phyloP scores from a whole-genome alignment of 2,113 vertebrate genomes.

The Dicrurus megarhynchus region DNA sequence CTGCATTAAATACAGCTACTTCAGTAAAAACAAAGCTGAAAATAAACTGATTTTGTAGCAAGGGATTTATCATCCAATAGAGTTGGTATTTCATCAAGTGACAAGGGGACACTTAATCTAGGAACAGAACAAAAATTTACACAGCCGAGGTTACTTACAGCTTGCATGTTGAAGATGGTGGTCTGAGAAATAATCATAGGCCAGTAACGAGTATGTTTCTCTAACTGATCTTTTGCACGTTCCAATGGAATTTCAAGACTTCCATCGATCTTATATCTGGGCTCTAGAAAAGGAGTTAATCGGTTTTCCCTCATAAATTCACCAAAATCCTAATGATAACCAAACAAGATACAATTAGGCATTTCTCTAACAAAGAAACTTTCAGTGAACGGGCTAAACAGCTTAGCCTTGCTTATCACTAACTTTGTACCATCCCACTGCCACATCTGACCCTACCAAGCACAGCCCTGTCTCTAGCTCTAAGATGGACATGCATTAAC shows the following conservation, averaged over 20 bases:
- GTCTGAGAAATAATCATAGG: constrained; percentile 99
- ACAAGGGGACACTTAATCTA: not conserved
- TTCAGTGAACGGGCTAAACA: constrained; percentile 44
- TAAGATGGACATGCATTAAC: not conserved
- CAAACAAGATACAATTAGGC: constrained; percentile 78
- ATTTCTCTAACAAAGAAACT: constrained; percentile 50
- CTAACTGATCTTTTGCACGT: constrained; percentile 92
- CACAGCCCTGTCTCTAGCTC: not conserved
- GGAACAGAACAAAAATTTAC: not conserved
- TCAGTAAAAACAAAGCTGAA: not conserved
- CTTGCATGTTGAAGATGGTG: constrained; percentile 99
- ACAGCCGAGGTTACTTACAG: constrained; percentile 76
- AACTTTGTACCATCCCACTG: not conserved
- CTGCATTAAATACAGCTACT: not conserved
- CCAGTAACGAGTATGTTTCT: constrained; percentile 97
- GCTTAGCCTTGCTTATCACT: not conserved
- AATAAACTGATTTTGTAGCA: not conserved
- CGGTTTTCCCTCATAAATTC: constrained; percentile 99
- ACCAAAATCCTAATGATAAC: constrained; percentile 91
- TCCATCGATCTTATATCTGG: constrained; percentile 80
- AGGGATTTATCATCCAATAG: not conserved
- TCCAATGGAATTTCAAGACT: constrained; percentile 85
- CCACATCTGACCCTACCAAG: not conserved
- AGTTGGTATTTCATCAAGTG: not conserved
- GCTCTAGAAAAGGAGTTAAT: constrained; percentile 90